Conservation (phyloP, 2,888 invertebrate species). For the Spicauda simplicius region DNA sequence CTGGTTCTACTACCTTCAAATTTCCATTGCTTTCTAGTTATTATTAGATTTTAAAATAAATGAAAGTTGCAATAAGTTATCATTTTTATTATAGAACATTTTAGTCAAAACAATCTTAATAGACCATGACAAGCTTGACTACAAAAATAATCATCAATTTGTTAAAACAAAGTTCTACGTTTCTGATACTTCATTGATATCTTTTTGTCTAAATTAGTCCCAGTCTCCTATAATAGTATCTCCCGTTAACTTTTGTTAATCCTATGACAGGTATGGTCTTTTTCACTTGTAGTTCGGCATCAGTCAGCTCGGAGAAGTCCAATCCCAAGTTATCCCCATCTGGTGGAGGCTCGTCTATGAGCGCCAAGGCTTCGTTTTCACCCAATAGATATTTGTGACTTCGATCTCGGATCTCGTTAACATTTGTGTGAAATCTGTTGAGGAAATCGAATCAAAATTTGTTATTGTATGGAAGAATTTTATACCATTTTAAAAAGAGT, state of each 20-base stretch:
- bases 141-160: too few species aligned
- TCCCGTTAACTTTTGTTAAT: constrained; percentile 49
- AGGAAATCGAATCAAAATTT: neutral
- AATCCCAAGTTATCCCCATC: constrained; percentile 56
- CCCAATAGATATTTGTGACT: constrained; percentile 32
- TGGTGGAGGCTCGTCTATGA: constrained; percentile 51
- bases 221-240: constrained; percentile 31
- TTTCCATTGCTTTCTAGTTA: too few species aligned
- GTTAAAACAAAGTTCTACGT: too few species aligned
- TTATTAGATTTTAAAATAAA: too few species aligned
- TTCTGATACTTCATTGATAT: neutral
- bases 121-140: too few species aligned
- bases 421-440: neutral
- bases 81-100: too few species aligned
- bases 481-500: neutral
- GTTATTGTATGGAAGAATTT: neutral
- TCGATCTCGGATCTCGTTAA: constrained; percentile 10
- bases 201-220: neutral
- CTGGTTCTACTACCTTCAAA: too few species aligned
- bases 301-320: constrained; percentile 43
- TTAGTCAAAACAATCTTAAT: too few species aligned
- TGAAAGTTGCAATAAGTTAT: too few species aligned
- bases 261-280: constrained; percentile 44
- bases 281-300: constrained; percentile 35
- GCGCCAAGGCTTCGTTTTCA: constrained; percentile 45